Evolutionary conservation across 1,140 invertebrate species (phyloP).

Genomic region (Grapholita molesta): DNA sequence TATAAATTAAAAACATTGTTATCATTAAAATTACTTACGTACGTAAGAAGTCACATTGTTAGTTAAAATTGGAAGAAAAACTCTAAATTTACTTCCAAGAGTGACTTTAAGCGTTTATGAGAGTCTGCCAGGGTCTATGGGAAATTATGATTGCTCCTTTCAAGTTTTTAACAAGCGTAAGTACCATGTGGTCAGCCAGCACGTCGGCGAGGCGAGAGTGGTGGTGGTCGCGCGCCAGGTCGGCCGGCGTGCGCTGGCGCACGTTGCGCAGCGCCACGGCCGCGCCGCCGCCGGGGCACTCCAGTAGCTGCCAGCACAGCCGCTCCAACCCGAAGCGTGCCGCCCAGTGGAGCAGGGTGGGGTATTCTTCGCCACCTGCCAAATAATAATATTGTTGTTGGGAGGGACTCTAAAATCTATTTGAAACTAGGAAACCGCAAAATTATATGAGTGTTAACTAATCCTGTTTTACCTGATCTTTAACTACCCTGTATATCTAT

Average conservation of each 20-base stretch:
- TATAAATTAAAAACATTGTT: neutral
- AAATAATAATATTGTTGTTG: neutral
- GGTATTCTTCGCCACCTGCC: constrained; percentile 88
- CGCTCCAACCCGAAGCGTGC: constrained; percentile 91
- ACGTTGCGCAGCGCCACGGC: constrained; percentile 88
- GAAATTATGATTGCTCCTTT: too few relatives aligned
- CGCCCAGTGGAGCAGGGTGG: constrained; percentile 92
- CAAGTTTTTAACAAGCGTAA: too few relatives aligned
- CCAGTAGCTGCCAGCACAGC: constrained; percentile 88
- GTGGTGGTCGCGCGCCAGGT: constrained; percentile 86
- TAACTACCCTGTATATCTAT: too few relatives aligned
- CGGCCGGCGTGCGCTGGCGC: constrained; percentile 88
- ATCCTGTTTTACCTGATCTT: too few relatives aligned
- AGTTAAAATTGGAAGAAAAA: neutral
- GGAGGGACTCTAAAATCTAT: too few relatives aligned
- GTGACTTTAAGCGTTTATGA: too few relatives aligned
- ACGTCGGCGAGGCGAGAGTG: constrained; percentile 85
- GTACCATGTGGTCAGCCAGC: constrained; percentile 87
- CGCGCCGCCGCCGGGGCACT: constrained; percentile 89
- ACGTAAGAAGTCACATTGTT: too few relatives aligned
- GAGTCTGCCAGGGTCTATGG: too few relatives aligned
- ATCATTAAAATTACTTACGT: too few relatives aligned
- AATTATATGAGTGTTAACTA: too few relatives aligned
- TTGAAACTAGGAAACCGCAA: too few relatives aligned
- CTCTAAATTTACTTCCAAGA: neutral